Base-by-base conservation (phyloP, 2,113 vertebrate genomes). In the Nycticebus coucang region DNA sequence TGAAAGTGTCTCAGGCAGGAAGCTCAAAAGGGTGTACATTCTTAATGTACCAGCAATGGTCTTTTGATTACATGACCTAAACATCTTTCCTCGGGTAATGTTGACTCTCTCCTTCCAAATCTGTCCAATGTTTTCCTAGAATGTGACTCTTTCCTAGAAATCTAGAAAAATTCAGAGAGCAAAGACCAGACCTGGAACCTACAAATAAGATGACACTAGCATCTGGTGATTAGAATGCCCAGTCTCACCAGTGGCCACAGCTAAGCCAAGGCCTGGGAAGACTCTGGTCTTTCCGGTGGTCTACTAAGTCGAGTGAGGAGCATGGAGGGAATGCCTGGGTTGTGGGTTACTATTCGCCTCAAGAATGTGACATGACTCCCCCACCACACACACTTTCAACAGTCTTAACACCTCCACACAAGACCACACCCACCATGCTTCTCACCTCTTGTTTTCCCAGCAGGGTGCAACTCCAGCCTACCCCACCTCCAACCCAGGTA, bases 111-210 rank as follows among this genome's bases (percentile, higher is more conserved):
- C 24, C 2, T 62, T 95, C 26, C 33, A 71, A 33, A 33, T 79
- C 30, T 84, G 78, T 21, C 19, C 17, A 21, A 0, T 71, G 26
- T 50, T 92, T 89, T 89, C 35, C 15, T 41, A 41, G 41, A 41
- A 41, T 1, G 5, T 72, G 26, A 80, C 24, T 37, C 12, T 75
- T 90, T 26, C 33, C 33, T 53, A 81, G 53, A 86, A 86, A 64
- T 85, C n/a, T 45, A 83, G 64, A 88, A 94, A 96, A 81, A 68
- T 26, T 59, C 45, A 66, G 28, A 94, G 50, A 88, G 12, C 62
- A 92, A 88, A 93, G 5, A 66, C 22, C 57, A 11, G 45, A 19
- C 21, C 15, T 45, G 55, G 24, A 1, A 78, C 45, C 19, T 91
- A 7, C 71, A 95, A 50, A 33, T 1, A 60, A 24, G 35, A 55